A percentile compares a stretch with the other conserved stretches of the same genome.
Evolutionary conservation across 2,797 vertebrate species (phyloP).

Genomic region (Pteronotus mesoamericanus): DNA sequence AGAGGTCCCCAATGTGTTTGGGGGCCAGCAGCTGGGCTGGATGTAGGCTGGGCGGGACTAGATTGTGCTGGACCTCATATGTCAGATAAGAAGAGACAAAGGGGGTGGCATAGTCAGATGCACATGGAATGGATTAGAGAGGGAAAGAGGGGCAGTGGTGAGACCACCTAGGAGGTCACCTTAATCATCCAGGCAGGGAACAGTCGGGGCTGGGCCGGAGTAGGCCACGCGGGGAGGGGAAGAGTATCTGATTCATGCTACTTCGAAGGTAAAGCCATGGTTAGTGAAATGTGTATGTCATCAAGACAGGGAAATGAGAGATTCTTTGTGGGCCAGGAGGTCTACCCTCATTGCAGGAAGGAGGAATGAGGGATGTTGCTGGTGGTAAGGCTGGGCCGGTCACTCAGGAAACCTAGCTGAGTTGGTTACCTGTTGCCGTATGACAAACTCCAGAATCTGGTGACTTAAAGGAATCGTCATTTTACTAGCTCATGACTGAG

Average conservation of each 20-base stretch:
- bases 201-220: too few relatives aligned
- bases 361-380: accelerated
- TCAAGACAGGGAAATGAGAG: neutral
- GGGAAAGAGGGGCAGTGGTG: too few relatives aligned
- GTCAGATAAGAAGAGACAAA: neutral
- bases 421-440: neutral
- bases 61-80: too few relatives aligned
- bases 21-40: neutral
- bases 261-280: neutral
- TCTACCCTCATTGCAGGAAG: accelerated
- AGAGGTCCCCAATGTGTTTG: neutral
- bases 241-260: too few relatives aligned
- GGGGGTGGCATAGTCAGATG: neutral
- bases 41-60: neutral
- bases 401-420: neutral
- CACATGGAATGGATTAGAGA: too few relatives aligned
- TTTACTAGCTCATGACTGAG: neutral
- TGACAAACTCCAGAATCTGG: neutral
- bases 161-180: neutral
- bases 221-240: accelerated
- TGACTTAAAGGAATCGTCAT: neutral
- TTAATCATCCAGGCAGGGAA: neutral
- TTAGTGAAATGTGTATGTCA: neutral
- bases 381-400: neutral
- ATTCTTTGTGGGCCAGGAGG: neutral